A percentile compares a stretch with the other conserved stretches of the same genome.
Conservation (phyloP, 2,797 vertebrate genomes). For the Myiothlypis chrysogaster region DNA sequence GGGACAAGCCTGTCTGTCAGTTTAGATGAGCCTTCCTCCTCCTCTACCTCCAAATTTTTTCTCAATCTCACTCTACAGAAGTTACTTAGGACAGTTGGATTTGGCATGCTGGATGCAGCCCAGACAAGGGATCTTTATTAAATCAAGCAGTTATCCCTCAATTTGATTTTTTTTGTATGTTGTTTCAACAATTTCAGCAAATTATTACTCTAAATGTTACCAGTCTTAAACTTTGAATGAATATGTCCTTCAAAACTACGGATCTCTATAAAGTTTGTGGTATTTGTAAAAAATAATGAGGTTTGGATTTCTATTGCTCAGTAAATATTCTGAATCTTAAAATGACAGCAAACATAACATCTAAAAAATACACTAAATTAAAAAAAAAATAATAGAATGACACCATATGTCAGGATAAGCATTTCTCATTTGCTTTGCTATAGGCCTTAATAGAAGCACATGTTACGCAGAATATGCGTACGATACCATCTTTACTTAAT, state of each 20-base stretch:
- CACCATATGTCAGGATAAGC: not conserved
- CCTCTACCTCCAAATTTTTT: not conserved
- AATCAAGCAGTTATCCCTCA: not conserved
- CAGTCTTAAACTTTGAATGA: not conserved
- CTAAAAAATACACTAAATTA: not conserved
- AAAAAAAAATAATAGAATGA: not conserved
- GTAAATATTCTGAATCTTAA: not conserved
- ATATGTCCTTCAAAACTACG: not conserved
- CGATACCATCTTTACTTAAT: not conserved
- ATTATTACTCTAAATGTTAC: not conserved
- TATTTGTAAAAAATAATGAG: not conserved
- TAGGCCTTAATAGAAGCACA: not conserved
- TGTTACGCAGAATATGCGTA: not conserved
- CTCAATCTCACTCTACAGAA: not conserved
- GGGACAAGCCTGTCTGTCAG: not conserved
- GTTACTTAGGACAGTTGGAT: fast-evolving
- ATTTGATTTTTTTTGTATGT: not conserved
- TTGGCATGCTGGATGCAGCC: not conserved
- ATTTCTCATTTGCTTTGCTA: not conserved
- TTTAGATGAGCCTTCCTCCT: not conserved
- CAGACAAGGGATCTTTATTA: not conserved
- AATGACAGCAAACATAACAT: not conserved
- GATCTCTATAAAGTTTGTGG: not conserved
- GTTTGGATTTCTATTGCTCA: not conserved
- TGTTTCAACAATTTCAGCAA: not conserved